Conservation (phyloP, 2,888 invertebrate species). For the Agrochola circellaris region DNA sequence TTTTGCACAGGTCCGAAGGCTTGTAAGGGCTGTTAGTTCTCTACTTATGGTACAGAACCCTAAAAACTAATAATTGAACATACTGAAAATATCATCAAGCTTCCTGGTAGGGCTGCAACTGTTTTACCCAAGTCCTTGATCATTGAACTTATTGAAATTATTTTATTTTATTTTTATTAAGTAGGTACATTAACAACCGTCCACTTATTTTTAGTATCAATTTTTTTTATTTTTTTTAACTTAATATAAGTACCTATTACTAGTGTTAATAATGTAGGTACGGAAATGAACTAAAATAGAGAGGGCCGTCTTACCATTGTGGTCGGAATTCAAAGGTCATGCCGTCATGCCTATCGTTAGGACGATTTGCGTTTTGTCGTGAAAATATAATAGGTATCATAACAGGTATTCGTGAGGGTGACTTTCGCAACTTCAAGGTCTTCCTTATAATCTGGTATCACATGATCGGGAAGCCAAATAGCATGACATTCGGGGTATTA, state of each 20-base stretch:
- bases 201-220: not conserved
- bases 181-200: not conserved
- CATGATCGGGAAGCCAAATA: slow-evolving; percentile 18
- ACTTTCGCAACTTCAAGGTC: slow-evolving; percentile 54
- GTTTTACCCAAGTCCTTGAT: not conserved
- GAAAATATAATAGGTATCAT: slow-evolving; percentile 36
- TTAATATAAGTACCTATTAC: not conserved
- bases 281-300: slow-evolving; percentile 14
- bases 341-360: slow-evolving; percentile 45
- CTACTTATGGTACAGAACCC: no score
- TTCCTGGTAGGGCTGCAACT: not conserved
- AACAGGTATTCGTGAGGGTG: slow-evolving; percentile 24
- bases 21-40: no score
- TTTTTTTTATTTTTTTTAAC: no score
- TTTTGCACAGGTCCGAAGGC: no score
- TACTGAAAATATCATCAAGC: not conserved
- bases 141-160: not conserved
- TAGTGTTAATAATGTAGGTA: not conserved
- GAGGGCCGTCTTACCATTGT: slow-evolving; percentile 9
- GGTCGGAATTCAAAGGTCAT: slow-evolving; percentile 52
- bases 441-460: slow-evolving; percentile 26
- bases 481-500: slow-evolving; percentile 7
- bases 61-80: no score
- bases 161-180: not conserved
- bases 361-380: slow-evolving; percentile 33